These are phyloP conservation scores for Sepiola atlantica DNA, from an alignment of 2,888 invertebrate genomes.

Conservation along the genomic window DNA sequence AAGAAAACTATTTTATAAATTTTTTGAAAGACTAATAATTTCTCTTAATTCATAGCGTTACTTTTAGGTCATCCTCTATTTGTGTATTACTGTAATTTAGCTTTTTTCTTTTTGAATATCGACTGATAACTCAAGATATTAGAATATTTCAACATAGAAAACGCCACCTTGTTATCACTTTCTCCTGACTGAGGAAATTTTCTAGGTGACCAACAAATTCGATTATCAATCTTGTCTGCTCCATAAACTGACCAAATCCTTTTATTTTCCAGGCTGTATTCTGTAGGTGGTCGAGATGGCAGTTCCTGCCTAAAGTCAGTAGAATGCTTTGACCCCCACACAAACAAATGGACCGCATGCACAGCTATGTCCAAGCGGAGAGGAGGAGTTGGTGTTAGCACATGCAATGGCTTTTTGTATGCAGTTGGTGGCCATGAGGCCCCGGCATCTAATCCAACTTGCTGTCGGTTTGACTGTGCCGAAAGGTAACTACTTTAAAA, in stretches of 20 bases:
- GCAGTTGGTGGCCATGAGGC: constrained; percentile 96
- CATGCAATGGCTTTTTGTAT: constrained; percentile 90
- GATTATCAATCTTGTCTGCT: not conserved
- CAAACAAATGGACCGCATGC: constrained; percentile 87
- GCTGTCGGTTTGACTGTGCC: constrained; percentile 89
- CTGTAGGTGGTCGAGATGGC: constrained; percentile 93
- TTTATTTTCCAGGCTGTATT: constrained; percentile 82
- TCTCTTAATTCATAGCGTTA: too few species aligned
- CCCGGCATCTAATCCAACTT: constrained; percentile 88
- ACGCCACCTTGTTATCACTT: too few species aligned
- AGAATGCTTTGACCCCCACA: constrained; percentile 88
- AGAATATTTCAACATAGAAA: too few species aligned
- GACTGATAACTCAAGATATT: too few species aligned
- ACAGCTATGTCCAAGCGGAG: constrained; percentile 90
- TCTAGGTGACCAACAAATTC: too few species aligned
- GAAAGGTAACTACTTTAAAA: constrained; percentile 81
- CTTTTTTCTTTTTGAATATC: too few species aligned
- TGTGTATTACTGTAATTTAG: too few species aligned
- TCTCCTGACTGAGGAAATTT: too few species aligned
- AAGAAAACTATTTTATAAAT: too few species aligned
- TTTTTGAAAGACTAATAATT: too few species aligned
- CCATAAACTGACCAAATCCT: not conserved
- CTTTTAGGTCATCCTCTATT: too few species aligned
- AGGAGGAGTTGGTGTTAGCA: constrained; percentile 92
- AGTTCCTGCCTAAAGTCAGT: constrained; percentile 91